A percentile compares a stretch with the other conserved stretches of the same genome.
Conservation (phyloP, 2,888 invertebrate genomes). For the Xestia c-nigrum region DNA sequence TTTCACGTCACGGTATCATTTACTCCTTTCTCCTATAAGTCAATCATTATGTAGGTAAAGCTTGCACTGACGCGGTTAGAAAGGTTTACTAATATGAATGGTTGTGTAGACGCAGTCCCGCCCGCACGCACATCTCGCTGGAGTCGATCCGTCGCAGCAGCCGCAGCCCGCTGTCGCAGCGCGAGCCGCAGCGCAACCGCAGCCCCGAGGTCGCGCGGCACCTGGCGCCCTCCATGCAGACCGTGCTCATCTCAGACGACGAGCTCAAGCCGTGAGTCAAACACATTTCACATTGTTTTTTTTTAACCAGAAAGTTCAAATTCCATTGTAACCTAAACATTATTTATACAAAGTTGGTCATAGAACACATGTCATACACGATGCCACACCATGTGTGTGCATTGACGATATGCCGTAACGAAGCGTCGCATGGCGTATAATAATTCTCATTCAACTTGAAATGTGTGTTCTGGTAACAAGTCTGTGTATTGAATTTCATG, state of each 20-base stretch:
- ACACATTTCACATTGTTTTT: not conserved
- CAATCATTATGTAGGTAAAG: not conserved
- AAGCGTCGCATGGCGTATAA: not conserved
- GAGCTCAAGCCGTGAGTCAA: conserved; percentile 81
- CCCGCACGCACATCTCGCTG: conserved; percentile 69
- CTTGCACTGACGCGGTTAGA: not conserved
- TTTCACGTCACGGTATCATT: not conserved
- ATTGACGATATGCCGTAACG: not conserved
- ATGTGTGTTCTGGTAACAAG: not conserved
- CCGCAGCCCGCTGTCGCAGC: conserved; percentile 83
- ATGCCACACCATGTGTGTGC: not conserved
- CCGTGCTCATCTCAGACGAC: conserved; percentile 87
- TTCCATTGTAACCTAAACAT: not conserved
- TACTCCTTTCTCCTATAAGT: not conserved
- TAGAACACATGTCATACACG: not conserved
- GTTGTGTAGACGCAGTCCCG: conserved; percentile 66
- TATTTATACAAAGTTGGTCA: not conserved
- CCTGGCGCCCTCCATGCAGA: conserved; percentile 77
- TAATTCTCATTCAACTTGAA: not conserved
- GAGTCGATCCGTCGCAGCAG: conserved; percentile 71
- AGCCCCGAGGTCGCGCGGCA: conserved; percentile 71
- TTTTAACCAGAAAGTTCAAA: not conserved
- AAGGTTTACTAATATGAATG: not conserved
- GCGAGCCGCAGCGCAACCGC: conserved; percentile 77
- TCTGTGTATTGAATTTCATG: not conserved